phyloP scores from a whole-genome alignment of 1,140 invertebrate species.

The Popillia japonica region DNA sequence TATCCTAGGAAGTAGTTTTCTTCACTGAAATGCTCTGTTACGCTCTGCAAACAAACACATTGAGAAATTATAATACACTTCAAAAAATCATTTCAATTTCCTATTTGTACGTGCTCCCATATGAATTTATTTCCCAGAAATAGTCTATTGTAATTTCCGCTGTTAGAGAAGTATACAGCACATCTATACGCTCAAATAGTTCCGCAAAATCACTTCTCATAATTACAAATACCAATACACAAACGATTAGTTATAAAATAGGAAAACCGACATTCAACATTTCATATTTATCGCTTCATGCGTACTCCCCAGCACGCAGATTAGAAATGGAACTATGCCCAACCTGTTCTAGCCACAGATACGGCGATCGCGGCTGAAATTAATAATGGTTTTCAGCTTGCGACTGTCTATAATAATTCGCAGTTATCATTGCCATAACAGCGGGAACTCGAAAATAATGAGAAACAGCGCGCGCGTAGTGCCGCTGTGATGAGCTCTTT shows the following conservation, averaged over 20 bases:
- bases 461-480: constrained; percentile 20
- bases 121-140: not conserved
- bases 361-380: constrained; percentile 22
- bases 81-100: not conserved
- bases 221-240: not conserved
- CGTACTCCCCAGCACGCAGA: not conserved
- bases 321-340: constrained; percentile 5
- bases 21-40: no score
- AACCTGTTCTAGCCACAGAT: not conserved
- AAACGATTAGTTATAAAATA: not conserved
- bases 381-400: constrained; percentile 34
- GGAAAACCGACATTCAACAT: not conserved
- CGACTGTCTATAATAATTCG: constrained; percentile 9
- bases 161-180: not conserved
- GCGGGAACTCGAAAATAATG: constrained; percentile 35
- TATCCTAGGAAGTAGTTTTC: no score
- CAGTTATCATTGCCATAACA: constrained; percentile 33
- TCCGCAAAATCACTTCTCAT: not conserved
- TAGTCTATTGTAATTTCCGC: not conserved
- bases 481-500: constrained; percentile 9
- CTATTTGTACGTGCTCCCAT: not conserved
- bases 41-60: not conserved
- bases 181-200: not conserved
- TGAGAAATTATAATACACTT: not conserved
- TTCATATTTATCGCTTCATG: not conserved